phyloP scores from a whole-genome alignment of 2,888 invertebrate genomes.

The Candidula unifasciata region DNA sequence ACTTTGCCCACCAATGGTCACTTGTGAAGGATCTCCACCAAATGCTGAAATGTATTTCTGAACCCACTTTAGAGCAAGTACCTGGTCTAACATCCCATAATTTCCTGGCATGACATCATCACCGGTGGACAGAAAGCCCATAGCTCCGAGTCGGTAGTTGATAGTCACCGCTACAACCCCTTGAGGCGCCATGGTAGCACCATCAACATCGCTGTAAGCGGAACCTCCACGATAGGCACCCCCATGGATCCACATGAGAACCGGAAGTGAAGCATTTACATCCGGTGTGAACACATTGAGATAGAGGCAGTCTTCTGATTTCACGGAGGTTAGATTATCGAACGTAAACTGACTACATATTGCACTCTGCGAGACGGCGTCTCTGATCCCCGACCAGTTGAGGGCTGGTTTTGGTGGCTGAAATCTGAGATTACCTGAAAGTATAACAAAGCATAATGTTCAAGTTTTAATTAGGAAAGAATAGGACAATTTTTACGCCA shows the following conservation, averaged over 20 bases:
- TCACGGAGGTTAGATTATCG: not conserved
- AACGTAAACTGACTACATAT: constrained; percentile 68
- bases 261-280: not conserved
- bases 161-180: constrained; percentile 15
- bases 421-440: constrained; percentile 85
- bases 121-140: constrained; percentile 21
- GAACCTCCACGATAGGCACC: not conserved
- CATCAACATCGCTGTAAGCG: constrained; percentile 10
- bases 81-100: constrained; percentile 42
- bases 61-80: constrained; percentile 31
- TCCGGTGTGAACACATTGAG: constrained; percentile 21
- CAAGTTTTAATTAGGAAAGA: too few species aligned
- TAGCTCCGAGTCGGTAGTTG: constrained; percentile 9
- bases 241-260: constrained; percentile 10
- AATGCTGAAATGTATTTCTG: constrained; percentile 14
- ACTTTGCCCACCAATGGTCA: constrained; percentile 34
- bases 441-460: too few species aligned
- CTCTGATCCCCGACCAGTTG: constrained; percentile 90
- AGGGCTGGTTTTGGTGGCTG: constrained; percentile 90
- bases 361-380: constrained; percentile 89
- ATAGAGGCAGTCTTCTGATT: constrained; percentile 30
- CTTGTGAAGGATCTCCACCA: not conserved
- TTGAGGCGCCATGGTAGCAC: not conserved
- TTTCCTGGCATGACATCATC: constrained; percentile 43
- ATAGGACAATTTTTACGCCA: too few species aligned